phyloP scores from a whole-genome alignment of 2,797 vertebrate genomes.

The Nyctibius grandis region DNA sequence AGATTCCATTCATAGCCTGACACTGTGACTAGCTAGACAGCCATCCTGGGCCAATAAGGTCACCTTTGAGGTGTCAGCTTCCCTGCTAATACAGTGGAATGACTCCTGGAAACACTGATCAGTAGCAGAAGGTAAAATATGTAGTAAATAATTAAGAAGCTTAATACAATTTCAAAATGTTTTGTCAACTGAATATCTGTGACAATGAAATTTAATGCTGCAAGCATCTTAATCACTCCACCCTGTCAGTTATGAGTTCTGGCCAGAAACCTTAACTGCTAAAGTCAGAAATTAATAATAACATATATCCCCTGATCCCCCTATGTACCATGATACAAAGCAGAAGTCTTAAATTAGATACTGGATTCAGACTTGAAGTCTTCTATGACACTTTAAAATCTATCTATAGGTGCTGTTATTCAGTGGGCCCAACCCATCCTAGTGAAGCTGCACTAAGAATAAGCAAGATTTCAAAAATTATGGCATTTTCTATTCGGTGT shows the following conservation, averaged over 20 bases:
- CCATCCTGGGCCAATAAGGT: slow-evolving; percentile 10
- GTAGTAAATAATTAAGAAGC: not conserved
- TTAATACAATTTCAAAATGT: not conserved
- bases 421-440: not conserved
- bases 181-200: not conserved
- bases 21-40: not conserved
- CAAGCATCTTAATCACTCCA: not conserved
- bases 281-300: not conserved
- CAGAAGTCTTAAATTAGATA: not conserved
- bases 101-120: not conserved
- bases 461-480: not conserved
- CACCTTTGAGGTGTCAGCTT: not conserved
- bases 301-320: not conserved
- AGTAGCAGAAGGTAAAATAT: not conserved
- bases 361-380: not conserved
- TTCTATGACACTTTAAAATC: not conserved
- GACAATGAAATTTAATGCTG: not conserved
- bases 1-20: slow-evolving; percentile 24
- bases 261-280: not conserved
- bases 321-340: not conserved
- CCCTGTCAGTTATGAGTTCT: not conserved
- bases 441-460: not conserved
- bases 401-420: not conserved
- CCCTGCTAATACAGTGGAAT: not conserved
- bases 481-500: not conserved